Base-by-base conservation (phyloP, 2,797 vertebrate species). In the Paguma larvata region DNA sequence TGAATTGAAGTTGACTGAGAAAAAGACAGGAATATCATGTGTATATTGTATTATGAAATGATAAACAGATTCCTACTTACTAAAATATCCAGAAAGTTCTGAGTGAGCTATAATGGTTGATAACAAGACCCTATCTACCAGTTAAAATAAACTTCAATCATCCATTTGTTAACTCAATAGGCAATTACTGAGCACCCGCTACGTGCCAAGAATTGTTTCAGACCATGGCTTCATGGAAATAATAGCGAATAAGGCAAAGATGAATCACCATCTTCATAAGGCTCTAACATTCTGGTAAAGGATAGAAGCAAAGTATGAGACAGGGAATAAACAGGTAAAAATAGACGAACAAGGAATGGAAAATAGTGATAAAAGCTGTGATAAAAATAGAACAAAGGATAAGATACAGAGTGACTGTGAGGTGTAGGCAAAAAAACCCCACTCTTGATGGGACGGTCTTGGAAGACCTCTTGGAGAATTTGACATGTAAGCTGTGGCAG, bases 11-110 rank as follows among this genome's bases (percentile, higher is more conserved):
- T 80, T 48, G 56, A 16, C 59, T 51, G 30, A 84, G 46, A 84
- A 80, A 46, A 91, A 91, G 59, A 34, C 4, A 82, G 53, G 12
- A 94, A 41, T 79, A 7, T 32, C 32, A 65, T 15, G 1, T n/a
- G 56, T 46, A 62, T 44, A 67, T 79, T 62, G 32, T 38, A 59
- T 79, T 72, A 79, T 7, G 53, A 88, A 77, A 78, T 65, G 32
- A 38, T 80, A 82, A 85, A 53, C 16, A 93, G 27, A 73, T 56
- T 67, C 15, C 38, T 79, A 15, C 44, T 48, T 80, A 95, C 16
- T 85, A 85, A 92, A 94, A 85, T 16, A 78, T 67, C 1, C 78
- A 85, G 18, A 94, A 92, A 80, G 23, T 89, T 93, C 41, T 67
- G 11, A 23, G 27, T 87, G 23, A 78, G 67, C 34, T 59, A 32